These are phyloP conservation scores for Paelopatides confundens DNA, from an alignment of 53 echinoderm and acorn worm species.

Conservation along the genomic window DNA sequence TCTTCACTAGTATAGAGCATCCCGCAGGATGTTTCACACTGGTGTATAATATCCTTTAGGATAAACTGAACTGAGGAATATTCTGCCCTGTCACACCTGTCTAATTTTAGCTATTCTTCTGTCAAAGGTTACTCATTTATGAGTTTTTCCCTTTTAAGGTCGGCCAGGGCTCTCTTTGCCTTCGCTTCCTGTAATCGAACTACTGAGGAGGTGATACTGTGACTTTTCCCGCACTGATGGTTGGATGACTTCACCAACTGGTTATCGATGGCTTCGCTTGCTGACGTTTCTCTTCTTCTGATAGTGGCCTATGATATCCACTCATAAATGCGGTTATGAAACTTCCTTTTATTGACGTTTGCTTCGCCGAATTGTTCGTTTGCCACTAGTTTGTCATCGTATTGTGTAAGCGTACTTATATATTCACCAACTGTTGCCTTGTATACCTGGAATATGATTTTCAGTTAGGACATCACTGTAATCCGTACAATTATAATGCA, in stretches of 20 bases:
- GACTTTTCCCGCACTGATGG: background rate
- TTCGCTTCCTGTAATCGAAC: background rate
- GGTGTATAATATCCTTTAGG: no score
- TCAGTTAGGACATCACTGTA: background rate
- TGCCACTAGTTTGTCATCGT: background rate
- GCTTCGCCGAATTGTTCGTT: background rate
- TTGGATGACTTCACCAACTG: no score
- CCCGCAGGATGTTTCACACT: no score
- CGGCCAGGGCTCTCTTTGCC: background rate
- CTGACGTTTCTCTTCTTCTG: background rate
- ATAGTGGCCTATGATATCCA: background rate
- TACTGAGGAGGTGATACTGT: background rate
- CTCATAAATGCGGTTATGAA: background rate
- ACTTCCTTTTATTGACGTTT: background rate
- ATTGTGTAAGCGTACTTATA: background rate
- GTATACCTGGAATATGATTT: conserved; percentile 20
- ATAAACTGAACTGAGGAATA: no score
- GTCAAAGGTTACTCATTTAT: conserved; percentile 21
- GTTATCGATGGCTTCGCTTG: background rate
- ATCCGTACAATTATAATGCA: no score
- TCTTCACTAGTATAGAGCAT: no score
- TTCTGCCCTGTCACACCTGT: no score
- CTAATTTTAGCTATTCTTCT: no score
- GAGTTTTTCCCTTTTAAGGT: conserved; percentile 15
- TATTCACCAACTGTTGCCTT: background rate